Evolutionary conservation across 1,140 invertebrate species (phyloP).

Genomic region (Diorhabda elongata): DNA sequence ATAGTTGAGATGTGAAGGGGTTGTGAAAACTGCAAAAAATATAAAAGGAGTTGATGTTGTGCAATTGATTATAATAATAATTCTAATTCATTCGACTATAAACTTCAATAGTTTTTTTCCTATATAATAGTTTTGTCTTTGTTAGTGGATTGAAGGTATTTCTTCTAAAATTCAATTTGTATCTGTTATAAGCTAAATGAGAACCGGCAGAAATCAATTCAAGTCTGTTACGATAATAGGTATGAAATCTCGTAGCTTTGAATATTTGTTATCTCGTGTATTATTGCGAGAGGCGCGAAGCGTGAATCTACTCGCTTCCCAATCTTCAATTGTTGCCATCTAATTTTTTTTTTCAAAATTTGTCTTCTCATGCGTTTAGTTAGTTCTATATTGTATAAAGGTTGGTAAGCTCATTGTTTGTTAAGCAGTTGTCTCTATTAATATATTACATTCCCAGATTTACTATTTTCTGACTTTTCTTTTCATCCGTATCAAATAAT

Average conservation of each 20-base stretch:
- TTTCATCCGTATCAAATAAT: too few species aligned
- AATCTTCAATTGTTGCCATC: constrained; percentile 29
- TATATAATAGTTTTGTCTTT: too few species aligned
- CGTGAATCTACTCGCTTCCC: constrained; percentile 38
- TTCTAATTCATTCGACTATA: too few species aligned
- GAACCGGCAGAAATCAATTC: too few species aligned
- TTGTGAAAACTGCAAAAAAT: too few species aligned
- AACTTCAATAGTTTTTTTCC: too few species aligned
- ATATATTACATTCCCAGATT: constrained; percentile 8
- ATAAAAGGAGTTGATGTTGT: too few species aligned
- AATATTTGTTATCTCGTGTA: constrained; percentile 31
- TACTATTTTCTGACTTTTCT: not conserved
- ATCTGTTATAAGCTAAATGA: too few species aligned
- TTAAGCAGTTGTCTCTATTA: constrained; percentile 25
- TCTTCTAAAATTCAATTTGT: too few species aligned
- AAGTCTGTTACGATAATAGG: not conserved
- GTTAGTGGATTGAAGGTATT: too few species aligned
- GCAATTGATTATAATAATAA: too few species aligned
- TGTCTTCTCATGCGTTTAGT: constrained; percentile 44
- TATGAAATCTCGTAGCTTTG: constrained; percentile 20
- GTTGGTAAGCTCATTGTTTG: constrained; percentile 35
- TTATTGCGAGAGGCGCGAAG: constrained; percentile 40
- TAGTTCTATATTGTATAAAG: constrained; percentile 35
- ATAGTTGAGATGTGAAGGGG: too few species aligned
- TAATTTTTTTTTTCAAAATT: constrained; percentile 38